phyloP scores from a whole-genome alignment of 2,888 invertebrate genomes.

The Ecdyonurus torrentis region DNA sequence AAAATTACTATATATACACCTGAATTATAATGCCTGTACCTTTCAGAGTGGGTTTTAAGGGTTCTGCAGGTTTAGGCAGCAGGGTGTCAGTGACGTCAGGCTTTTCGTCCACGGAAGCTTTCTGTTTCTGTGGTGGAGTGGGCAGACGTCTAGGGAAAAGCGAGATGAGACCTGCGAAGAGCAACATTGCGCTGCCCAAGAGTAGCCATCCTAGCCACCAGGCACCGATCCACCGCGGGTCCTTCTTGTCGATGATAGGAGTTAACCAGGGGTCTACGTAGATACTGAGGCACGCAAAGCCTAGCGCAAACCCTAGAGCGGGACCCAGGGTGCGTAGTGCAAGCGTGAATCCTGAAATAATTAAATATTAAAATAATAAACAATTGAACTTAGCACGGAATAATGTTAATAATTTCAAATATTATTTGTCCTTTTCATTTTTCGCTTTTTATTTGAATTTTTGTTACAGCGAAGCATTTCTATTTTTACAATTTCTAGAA shows the following conservation, averaged over 20 bases:
- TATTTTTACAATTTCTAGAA: too few species aligned
- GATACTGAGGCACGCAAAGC: conserved; percentile 31
- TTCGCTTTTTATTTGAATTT: too few species aligned
- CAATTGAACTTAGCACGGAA: too few species aligned
- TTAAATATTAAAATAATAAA: too few species aligned
- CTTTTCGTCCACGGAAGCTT: conserved; percentile 11
- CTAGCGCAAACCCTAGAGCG: conserved; percentile 39
- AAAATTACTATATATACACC: too few species aligned
- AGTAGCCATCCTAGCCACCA: conserved; percentile 54
- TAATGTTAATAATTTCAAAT: too few species aligned
- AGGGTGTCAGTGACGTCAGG: background rate
- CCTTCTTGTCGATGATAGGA: conserved; percentile 37
- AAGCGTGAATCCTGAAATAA: conserved; percentile 31
- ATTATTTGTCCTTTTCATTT: too few species aligned
- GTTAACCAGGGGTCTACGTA: conserved; percentile 42
- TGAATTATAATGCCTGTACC: too few species aligned
- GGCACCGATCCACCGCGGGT: conserved; percentile 55
- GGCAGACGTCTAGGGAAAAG: conserved; percentile 43
- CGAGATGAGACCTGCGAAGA: conserved; percentile 42
- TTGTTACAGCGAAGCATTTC: too few species aligned
- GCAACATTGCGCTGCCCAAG: conserved; percentile 35
- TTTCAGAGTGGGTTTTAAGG: background rate
- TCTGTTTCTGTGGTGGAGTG: conserved; percentile 19
- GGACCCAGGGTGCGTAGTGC: conserved; percentile 36
- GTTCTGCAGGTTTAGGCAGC: background rate